phyloP scores from a whole-genome alignment of 2,113 vertebrate species.

The Plectropomus leopardus region DNA sequence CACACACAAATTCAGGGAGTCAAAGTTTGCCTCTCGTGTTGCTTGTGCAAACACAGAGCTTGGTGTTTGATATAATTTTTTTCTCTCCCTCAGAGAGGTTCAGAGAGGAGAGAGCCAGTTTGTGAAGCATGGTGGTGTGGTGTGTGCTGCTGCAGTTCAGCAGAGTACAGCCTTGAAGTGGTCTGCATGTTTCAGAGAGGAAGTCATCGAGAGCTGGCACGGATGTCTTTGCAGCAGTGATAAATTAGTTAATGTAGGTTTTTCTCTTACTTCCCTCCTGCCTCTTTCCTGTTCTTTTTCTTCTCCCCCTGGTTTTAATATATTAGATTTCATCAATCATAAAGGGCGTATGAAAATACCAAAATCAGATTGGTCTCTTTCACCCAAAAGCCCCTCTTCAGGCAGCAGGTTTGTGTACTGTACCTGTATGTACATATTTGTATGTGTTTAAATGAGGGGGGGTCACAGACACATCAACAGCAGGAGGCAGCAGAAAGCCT shows the following conservation, averaged over 20 bases:
- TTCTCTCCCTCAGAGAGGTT: conserved; percentile 59
- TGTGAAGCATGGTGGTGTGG: conserved; percentile 45
- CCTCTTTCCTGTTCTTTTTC: background rate
- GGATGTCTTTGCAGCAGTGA: conserved; percentile 17
- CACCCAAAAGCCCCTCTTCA: background rate
- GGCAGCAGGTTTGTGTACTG: conserved; percentile 1
- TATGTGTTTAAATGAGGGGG: conserved; percentile 26
- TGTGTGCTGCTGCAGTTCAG: conserved; percentile 46
- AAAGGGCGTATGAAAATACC: background rate
- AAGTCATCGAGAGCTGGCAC: conserved; percentile 6
- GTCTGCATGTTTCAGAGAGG: conserved; percentile 54
- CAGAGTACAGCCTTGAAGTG: conserved; percentile 56
- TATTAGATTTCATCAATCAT: background rate
- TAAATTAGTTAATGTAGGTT: background rate
- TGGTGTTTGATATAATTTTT: conserved; percentile 68
- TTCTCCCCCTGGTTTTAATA: background rate
- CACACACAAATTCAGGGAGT: conserved; percentile 68
- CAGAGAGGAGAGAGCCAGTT: conserved; percentile 63
- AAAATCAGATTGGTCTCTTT: background rate
- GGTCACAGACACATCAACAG: conserved; percentile 49
- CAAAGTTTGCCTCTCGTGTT: conserved; percentile 81
- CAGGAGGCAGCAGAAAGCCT: conserved; percentile 71
- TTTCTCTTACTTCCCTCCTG: background rate
- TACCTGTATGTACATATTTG: conserved; percentile 9
- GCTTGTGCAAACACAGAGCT: conserved; percentile 77